Evolutionary conservation across 2,113 vertebrate species (phyloP), one percentile per base, ranked within the genome.

Genomic region (Ranitomeya imitator): DNA sequence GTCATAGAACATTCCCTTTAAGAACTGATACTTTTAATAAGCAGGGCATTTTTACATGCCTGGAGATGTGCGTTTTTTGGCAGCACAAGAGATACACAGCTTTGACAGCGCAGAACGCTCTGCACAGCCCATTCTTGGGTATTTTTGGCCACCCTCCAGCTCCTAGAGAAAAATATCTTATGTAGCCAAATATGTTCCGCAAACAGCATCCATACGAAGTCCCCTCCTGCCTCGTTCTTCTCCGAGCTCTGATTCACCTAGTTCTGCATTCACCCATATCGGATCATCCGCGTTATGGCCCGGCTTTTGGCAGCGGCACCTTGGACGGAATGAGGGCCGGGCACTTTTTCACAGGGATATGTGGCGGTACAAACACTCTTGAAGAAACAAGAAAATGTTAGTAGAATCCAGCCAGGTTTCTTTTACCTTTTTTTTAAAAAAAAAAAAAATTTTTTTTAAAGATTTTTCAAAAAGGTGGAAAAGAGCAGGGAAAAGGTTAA

Each of bases 81-180:
- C 87, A 88, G 18, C 52, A 63, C 57, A 85, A 16, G 87, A 83
- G 87, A 85, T 79, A 88, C 73, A 23, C 9, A 79, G 59, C 71
- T 65, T 73, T 76, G 80, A 73, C 74, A 59, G 59, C 71, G 54
- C 87, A 77, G 79, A 71, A 74, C 71, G 74, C 55, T 74, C 31
- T 80, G 67, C 61, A 82, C 63, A 88, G 87, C 71, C 80, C 71
- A 88, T 88, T 88, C 87, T 88, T 84, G 73, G 74, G 63, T 88
- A 79, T 78, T 77, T 88, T 73, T 88, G 87, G 87, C 81, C 59
- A 23, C 54, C 4, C 73, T 88, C 87, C 87, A 88, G 74, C 71
- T 54, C 60, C 16, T 77, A 79, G 60, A 83, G 87, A 88, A 88
- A 88, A 88, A 88, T 88, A 88, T 88, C 81, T 79, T 57, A 78